These are phyloP conservation scores for Prostheceraeus crozeri DNA, from an alignment of 2,888 invertebrate genomes.

Conservation along the genomic window DNA sequence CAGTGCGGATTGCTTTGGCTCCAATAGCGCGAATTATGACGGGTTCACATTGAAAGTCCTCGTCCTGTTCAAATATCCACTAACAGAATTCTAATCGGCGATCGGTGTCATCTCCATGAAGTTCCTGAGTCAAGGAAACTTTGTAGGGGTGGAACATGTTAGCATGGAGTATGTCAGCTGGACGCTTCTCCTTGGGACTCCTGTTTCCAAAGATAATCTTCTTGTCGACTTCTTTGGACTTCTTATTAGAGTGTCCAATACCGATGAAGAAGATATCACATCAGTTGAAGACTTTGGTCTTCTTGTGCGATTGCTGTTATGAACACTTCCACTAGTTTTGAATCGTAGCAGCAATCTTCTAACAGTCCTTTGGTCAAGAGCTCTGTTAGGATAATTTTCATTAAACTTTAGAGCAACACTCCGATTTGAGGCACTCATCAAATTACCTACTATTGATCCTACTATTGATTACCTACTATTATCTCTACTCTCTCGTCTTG, in stretches of 20 bases:
- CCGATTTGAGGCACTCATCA: slow-evolving; percentile 13
- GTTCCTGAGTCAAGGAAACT: slow-evolving; percentile 24
- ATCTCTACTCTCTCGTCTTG: too few species aligned
- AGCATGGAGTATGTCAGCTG: slow-evolving; percentile 20
- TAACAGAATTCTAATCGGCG: slow-evolving; percentile 14
- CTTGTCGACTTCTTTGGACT: background rate
- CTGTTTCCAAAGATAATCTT: slow-evolving; percentile 12
- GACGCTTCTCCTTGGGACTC: slow-evolving; percentile 17
- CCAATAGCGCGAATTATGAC: slow-evolving; percentile 18
- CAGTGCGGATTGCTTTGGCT: slow-evolving; percentile 18
- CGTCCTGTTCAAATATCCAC: too few species aligned
- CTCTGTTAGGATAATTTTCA: slow-evolving; percentile 9
- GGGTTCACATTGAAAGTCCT: slow-evolving; percentile 25
- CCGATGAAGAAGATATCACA: too few species aligned
- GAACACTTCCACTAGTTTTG: slow-evolving; percentile 28
- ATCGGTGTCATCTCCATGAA: slow-evolving; percentile 29
- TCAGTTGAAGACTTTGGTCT: slow-evolving; percentile 19
- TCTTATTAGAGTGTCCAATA: too few species aligned
- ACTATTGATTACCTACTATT: too few species aligned
- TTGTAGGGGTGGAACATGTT: slow-evolving; percentile 26
- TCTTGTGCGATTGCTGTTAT: slow-evolving; percentile 12
- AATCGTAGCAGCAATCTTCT: slow-evolving; percentile 7
- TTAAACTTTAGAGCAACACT: background rate
- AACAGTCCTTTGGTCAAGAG: slow-evolving; percentile 20
- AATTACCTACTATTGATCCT: too few species aligned